A percentile compares a stretch with the other conserved stretches of the same genome.
Conservation (phyloP, 1,140 invertebrate species). For the Zaprionus inermis region DNA sequence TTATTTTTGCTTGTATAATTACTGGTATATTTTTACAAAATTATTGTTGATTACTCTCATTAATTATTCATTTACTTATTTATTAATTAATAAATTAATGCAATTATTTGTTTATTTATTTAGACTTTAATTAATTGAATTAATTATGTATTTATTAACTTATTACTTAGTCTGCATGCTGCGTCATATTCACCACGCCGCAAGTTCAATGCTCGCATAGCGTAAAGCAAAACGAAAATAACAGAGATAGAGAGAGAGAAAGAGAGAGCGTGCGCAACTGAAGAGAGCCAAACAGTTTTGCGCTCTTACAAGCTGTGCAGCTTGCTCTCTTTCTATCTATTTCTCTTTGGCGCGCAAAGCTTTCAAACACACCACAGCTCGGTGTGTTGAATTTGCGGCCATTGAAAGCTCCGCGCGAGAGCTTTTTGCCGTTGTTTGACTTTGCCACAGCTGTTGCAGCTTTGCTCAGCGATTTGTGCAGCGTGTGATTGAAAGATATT, state of each 20-base stretch:
- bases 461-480: constrained; percentile 34
- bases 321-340: neutral
- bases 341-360: constrained; percentile 42
- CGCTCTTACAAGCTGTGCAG: constrained; percentile 1
- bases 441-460: constrained; percentile 16
- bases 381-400: constrained; percentile 51
- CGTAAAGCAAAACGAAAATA: constrained; percentile 36
- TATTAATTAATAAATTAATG: neutral
- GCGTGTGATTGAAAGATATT: too few species aligned
- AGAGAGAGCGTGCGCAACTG: neutral
- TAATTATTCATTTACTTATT: neutral
- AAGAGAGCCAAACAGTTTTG: constrained; percentile 25
- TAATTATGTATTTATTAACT: neutral
- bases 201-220: constrained; percentile 68
- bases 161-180: constrained; percentile 11
- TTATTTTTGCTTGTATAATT: too few species aligned
- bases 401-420: constrained; percentile 38
- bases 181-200: constrained; percentile 28
- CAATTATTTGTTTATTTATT: neutral
- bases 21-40: too few species aligned
- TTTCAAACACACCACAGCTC: constrained; percentile 65
- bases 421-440: constrained; percentile 46
- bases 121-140: neutral
- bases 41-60: neutral
- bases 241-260: constrained; percentile 30